These are phyloP conservation scores for Xenotilapia caudafasciata DNA, from an alignment of 2,113 vertebrate genomes.

Conservation along the genomic window DNA sequence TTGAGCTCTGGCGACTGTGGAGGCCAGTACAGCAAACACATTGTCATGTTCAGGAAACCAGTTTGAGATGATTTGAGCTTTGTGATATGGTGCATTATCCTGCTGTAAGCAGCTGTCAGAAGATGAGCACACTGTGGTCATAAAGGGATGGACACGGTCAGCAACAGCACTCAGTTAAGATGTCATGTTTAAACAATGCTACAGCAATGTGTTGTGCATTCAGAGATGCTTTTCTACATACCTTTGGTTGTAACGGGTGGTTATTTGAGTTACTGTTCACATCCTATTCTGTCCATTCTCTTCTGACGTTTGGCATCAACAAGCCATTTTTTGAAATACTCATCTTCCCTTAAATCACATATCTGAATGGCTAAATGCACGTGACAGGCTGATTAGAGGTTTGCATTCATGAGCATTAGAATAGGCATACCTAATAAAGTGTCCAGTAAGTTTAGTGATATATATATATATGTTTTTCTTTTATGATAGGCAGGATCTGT, in stretches of 20 bases:
- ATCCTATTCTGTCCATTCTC: background rate
- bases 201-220: background rate
- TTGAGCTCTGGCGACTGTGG: background rate
- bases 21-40: background rate
- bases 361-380: background rate
- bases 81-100: background rate
- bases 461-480: background rate
- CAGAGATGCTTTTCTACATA: background rate
- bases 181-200: background rate
- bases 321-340: background rate
- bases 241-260: background rate
- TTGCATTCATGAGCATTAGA: background rate
- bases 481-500: background rate
- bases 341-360: background rate
- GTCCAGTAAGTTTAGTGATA: background rate
- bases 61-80: background rate
- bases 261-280: background rate
- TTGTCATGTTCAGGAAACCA: background rate
- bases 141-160: background rate
- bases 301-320: background rate
- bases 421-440: background rate
- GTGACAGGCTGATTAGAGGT: background rate
- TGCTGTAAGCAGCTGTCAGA: background rate
- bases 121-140: background rate
- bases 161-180: background rate